A percentile compares a stretch with the other conserved stretches of the same genome.
phyloP scores from a whole-genome alignment of 1,140 invertebrate species.

The Trinorchestia longiramus region DNA sequence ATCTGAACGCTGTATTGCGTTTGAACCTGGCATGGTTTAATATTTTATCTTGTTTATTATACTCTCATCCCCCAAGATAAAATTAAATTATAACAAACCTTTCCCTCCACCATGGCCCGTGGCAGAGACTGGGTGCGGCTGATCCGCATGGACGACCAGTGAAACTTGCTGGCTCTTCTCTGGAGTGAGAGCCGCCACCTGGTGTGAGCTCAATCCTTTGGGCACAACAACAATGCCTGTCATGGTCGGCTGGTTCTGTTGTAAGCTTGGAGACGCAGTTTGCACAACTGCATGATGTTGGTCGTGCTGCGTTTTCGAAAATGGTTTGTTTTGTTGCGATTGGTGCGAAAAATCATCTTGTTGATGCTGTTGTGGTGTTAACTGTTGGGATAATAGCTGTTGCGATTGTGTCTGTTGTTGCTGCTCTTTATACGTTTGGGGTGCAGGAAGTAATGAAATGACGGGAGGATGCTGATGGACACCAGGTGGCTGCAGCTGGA shows the following conservation, averaged over 20 bases:
- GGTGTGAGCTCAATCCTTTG: neutral
- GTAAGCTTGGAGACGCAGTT: neutral
- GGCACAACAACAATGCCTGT: neutral
- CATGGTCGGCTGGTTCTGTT: neutral
- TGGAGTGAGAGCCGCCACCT: neutral
- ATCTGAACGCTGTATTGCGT: no score
- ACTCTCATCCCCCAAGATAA: neutral
- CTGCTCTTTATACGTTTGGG: neutral
- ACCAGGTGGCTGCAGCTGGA: no score
- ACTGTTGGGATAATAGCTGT: neutral
- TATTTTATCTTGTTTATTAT: neutral
- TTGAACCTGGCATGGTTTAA: neutral
- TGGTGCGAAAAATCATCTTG: neutral
- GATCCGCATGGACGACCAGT: neutral
- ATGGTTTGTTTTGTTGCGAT: neutral
- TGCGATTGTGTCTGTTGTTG: neutral
- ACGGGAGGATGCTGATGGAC: neutral
- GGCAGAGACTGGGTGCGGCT: neutral
- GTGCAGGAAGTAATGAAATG: neutral
- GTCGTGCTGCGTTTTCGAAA: neutral
- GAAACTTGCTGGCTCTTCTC: slow-evolving; percentile 42
- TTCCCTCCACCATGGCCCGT: neutral
- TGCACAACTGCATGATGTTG: neutral
- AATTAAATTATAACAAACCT: neutral
- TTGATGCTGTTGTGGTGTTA: neutral